Evolutionary conservation across 1,140 invertebrate genomes (phyloP).

Genomic region (Drosophila paulistorum): DNA sequence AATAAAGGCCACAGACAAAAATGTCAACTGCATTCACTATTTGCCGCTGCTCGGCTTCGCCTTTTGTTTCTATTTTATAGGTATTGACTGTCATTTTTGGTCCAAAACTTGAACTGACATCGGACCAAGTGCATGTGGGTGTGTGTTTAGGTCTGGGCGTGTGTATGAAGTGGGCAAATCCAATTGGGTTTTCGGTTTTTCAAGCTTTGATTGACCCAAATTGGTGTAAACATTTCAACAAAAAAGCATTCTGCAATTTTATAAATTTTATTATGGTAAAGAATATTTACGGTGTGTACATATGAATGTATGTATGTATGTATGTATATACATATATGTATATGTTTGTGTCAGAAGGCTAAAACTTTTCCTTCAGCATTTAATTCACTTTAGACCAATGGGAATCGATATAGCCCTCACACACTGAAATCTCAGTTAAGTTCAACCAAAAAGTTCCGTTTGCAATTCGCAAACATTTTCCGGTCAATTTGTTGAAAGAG

Average conservation of each 20-base stretch:
- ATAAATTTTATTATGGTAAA: constrained; percentile 69
- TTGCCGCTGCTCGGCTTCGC: no score
- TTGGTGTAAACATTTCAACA: constrained; percentile 68
- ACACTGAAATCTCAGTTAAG: constrained; percentile 51
- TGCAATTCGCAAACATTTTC: constrained; percentile 80
- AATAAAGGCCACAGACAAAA: constrained; percentile 12
- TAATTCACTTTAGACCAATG: constrained; percentile 51
- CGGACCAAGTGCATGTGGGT: constrained; percentile 10
- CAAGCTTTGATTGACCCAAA: constrained; percentile 76
- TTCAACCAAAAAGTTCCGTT: constrained; percentile 54
- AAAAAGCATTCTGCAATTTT: constrained; percentile 65
- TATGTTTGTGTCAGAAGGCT: not conserved
- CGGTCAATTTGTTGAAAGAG: constrained; percentile 72
- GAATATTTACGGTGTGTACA: not conserved
- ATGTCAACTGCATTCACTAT: constrained; percentile 48
- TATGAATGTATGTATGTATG: not conserved
- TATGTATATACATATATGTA: not conserved
- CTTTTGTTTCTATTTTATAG: constrained; percentile 45
- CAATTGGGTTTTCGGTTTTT: constrained; percentile 65
- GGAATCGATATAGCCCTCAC: constrained; percentile 42
- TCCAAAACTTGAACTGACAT: constrained; percentile 52
- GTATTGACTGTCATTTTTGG: constrained; percentile 58
- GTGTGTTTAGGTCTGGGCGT: no score
- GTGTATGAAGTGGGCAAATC: constrained; percentile 36
- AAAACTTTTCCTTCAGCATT: constrained; percentile 57